A percentile compares a stretch with the other conserved stretches of the same genome.
phyloP scores from a whole-genome alignment of 1,140 invertebrate species.

The Apis laboriosa region DNA sequence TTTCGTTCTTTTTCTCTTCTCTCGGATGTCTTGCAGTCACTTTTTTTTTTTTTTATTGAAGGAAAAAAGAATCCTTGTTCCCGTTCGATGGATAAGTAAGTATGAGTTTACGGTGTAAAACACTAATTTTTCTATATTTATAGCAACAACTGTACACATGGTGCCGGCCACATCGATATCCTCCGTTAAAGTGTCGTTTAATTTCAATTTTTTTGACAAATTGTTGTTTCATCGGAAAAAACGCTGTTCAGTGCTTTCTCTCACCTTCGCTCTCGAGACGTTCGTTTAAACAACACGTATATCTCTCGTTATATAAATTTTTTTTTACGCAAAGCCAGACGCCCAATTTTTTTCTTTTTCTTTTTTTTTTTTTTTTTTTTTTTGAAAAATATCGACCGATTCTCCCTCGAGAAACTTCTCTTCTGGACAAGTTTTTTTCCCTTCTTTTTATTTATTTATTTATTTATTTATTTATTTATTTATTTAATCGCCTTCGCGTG shows the following conservation, averaged over 20 bases:
- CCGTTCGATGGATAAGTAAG: constrained; percentile 49
- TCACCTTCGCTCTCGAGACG: constrained; percentile 10
- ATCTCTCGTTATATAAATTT: no score
- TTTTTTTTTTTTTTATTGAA: no score
- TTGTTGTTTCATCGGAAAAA: constrained; percentile 4
- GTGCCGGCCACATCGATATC: constrained; percentile 75
- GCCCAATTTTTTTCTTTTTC: rapidly evolving
- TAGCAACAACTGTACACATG: constrained; percentile 80
- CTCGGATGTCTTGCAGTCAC: no score
- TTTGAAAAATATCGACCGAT: background rate
- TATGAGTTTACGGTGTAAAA: constrained; percentile 76
- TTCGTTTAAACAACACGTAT: no score
- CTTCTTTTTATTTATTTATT: no score
- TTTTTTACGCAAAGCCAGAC: no score
- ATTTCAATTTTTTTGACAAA: constrained; percentile 62
- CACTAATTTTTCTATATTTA: constrained; percentile 81
- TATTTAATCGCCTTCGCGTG: background rate
- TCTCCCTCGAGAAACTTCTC: background rate
- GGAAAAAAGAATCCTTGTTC: background rate
- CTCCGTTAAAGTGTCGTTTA: constrained; percentile 67
- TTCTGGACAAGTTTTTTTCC: background rate
- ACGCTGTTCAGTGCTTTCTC: constrained; percentile 52
- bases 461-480: no score
- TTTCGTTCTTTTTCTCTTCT: background rate
- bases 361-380: no score